phyloP scores from a whole-genome alignment of 2,888 invertebrate genomes.

The Ischnus inquisitorius region DNA sequence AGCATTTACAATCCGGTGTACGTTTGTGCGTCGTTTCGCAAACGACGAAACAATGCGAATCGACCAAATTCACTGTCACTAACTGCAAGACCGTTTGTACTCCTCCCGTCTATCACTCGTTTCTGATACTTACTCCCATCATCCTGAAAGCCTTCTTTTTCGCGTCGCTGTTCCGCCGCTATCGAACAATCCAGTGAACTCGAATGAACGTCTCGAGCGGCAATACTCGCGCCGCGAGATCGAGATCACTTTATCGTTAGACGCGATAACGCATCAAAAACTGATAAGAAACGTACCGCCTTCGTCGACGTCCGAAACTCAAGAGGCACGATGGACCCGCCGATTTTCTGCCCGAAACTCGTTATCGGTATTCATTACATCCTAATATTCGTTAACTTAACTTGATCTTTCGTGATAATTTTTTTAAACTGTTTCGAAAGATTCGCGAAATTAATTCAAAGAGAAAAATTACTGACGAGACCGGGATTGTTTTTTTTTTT shows the following conservation, averaged over 20 bases:
- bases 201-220: conserved; percentile 29
- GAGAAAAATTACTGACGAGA: no score
- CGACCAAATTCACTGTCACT: conserved; percentile 4
- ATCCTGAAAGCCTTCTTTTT: conserved; percentile 55
- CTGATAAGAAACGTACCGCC: conserved; percentile 56
- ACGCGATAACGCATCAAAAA: conserved; percentile 45
- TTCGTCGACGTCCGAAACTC: neutral
- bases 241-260: conserved; percentile 50
- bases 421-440: no score
- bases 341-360: neutral
- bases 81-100: neutral
- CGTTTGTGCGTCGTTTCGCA: conserved; percentile 37
- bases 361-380: no score
- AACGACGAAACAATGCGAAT: conserved; percentile 29
- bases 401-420: no score
- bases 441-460: no score
- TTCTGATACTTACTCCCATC: conserved; percentile 69
- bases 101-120: neutral
- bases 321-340: neutral
- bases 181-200: conserved; percentile 3
- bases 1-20: conserved; percentile 41
- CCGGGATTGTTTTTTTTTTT: neutral
- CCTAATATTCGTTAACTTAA: no score
- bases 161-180: conserved; percentile 2
- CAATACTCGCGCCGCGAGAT: conserved; percentile 27